Evolutionary conservation across 2,888 invertebrate species (phyloP).

Genomic region (Machimus rusticus): DNA sequence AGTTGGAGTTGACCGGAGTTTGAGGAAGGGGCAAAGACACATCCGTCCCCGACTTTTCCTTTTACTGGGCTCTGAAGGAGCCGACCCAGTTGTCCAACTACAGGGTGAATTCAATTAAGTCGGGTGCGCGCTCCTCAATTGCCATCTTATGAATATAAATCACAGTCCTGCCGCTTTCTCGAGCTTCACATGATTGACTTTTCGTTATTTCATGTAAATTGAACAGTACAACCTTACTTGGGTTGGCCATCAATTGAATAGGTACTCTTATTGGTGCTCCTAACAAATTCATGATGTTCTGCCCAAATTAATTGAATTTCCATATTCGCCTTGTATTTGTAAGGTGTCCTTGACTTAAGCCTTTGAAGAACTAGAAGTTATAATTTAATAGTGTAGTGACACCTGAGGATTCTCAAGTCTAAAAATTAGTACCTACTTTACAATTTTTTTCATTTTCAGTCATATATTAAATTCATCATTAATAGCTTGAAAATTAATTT

Average conservation of each 20-base stretch:
- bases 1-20: not conserved
- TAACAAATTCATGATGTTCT: not conserved
- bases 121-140: not conserved
- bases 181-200: not conserved
- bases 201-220: not conserved
- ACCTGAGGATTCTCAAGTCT: too few relatives aligned
- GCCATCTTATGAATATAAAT: not conserved
- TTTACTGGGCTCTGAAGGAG: not conserved
- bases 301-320: not conserved
- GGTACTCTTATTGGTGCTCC: not conserved
- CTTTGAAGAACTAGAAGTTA: too few relatives aligned
- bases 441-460: too few relatives aligned
- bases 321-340: not conserved
- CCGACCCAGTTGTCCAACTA: not conserved
- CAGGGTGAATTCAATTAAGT: not conserved
- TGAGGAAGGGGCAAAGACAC: not conserved
- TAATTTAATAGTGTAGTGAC: too few relatives aligned
- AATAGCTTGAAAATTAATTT: too few relatives aligned
- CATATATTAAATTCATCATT: too few relatives aligned
- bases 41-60: not conserved
- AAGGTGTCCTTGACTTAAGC: not conserved
- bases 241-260: not conserved
- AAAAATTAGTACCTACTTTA: too few relatives aligned
- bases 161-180: not conserved
- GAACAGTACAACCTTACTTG: not conserved